Evolutionary conservation across 2,113 vertebrate genomes (phyloP).

Genomic region (Tursiops truncatus): DNA sequence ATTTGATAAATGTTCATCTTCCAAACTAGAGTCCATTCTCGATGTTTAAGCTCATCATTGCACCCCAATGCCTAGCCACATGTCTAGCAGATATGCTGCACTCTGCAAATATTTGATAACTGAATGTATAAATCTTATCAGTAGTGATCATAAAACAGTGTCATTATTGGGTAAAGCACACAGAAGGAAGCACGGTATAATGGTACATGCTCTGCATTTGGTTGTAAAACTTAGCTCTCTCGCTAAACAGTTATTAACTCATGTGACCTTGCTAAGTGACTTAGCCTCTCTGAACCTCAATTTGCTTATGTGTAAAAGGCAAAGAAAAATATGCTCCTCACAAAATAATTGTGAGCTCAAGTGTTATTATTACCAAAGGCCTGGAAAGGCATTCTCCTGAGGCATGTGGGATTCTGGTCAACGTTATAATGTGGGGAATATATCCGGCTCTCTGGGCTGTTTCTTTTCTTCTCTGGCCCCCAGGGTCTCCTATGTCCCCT

Average conservation of each 20-base stretch:
- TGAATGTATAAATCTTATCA: neutral
- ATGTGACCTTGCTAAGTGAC: neutral
- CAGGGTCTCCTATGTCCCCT: too few relatives aligned
- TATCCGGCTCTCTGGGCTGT: neutral
- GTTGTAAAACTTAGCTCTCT: neutral
- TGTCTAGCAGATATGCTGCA: too few relatives aligned
- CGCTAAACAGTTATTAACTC: neutral
- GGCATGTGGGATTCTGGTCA: neutral
- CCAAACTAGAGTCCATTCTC: neutral
- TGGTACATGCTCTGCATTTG: neutral
- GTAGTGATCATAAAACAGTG: neutral
- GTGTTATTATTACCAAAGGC: neutral
- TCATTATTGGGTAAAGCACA: neutral
- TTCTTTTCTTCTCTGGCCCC: neutral
- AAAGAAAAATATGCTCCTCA: neutral
- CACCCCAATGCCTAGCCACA: neutral
- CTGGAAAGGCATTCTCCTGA: neutral
- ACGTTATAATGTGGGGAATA: neutral
- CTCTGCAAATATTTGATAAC: neutral
- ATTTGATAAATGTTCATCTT: neutral
- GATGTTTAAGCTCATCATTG: neutral
- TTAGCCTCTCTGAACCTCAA: neutral
- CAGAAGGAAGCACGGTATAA: neutral
- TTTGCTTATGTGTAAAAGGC: neutral
- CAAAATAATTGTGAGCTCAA: neutral